Base-by-base conservation (phyloP, 2,113 vertebrate genomes). In the Cyanistes caeruleus region DNA sequence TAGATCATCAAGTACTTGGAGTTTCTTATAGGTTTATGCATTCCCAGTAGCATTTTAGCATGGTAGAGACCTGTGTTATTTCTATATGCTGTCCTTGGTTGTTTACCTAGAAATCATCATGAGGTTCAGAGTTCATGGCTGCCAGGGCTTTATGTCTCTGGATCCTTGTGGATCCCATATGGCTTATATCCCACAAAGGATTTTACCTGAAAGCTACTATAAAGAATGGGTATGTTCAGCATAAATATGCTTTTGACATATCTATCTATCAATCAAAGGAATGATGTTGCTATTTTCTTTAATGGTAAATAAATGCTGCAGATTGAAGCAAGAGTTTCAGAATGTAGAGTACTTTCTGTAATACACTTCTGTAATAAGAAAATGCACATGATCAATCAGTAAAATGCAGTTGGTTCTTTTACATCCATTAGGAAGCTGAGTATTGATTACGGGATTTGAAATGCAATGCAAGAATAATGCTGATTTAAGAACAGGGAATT, bases 341-440 rank as follows among this genome's bases (percentile, higher is more conserved):
- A 75, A 27, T 67, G 18, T 62, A 90, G 91, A 86, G 28, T 43
- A 43, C 6, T 51, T 87, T 95, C 55, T 77, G 63, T 87, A 90
- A 90, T 85, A 67, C 7, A 18, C 39, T 74, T 68, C 27, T 93
- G 53, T 68, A 94, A 93, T 78, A 94, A 88, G 79, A 70, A 95
- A 95, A 92, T 78, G 74, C 76, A 80, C 59, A 31, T 76, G 92
- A 96, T 95, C 84, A 80, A 62, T 95, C 95, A 89, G 86, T 75
- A 64, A 96, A 96, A 87, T 90, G 92, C 25, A 90, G 79, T 89
- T 88, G 83, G 62, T 91, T 37, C 60, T 93, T 82, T 89, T 76
- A 73, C 51, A 78, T 87, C 86, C 94, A 89, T 95, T 95, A 97
- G 90, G 78, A 89, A 96, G 60, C 51, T 67, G 37, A 81, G 46